Evolutionary conservation across 1,140 invertebrate genomes (phyloP).

Genomic region (Paracyclopina nana): DNA sequence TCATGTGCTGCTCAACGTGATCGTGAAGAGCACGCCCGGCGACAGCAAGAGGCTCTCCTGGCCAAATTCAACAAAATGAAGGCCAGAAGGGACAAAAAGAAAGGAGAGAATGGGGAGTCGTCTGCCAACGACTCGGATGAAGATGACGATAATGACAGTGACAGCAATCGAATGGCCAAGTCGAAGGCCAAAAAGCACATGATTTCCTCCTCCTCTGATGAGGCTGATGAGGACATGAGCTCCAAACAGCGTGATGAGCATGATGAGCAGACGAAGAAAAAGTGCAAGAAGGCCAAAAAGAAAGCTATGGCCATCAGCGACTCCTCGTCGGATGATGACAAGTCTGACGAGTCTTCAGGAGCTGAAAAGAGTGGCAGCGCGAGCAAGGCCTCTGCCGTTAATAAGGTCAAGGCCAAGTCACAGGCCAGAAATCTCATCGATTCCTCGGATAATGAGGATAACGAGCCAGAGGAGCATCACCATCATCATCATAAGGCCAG

Average conservation of each 20-base stretch:
- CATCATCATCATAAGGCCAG: too few species aligned
- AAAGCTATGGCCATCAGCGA: neutral
- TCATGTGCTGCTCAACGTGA: neutral
- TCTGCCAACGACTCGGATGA: neutral
- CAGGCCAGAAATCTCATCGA: too few species aligned
- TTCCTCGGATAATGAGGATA: too few species aligned
- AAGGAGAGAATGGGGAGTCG: neutral
- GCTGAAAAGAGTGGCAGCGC: too few species aligned
- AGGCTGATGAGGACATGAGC: neutral
- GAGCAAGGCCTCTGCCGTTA: too few species aligned
- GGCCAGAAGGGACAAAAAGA: neutral
- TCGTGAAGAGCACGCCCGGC: constrained; percentile 3
- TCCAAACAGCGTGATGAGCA: too few species aligned
- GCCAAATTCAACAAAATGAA: constrained; percentile 13
- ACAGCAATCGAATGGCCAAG: neutral
- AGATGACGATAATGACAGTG: neutral
- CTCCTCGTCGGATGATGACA: neutral
- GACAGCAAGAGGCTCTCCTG: constrained; percentile 12
- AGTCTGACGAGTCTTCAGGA: neutral
- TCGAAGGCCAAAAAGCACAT: neutral
- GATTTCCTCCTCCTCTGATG: neutral
- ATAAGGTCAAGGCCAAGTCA: too few species aligned
- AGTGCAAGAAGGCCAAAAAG: neutral
- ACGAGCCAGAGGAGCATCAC: too few species aligned
- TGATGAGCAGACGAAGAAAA: neutral